Conservation (phyloP, 2,797 vertebrate genomes). For the Enteromius argenteus region DNA sequence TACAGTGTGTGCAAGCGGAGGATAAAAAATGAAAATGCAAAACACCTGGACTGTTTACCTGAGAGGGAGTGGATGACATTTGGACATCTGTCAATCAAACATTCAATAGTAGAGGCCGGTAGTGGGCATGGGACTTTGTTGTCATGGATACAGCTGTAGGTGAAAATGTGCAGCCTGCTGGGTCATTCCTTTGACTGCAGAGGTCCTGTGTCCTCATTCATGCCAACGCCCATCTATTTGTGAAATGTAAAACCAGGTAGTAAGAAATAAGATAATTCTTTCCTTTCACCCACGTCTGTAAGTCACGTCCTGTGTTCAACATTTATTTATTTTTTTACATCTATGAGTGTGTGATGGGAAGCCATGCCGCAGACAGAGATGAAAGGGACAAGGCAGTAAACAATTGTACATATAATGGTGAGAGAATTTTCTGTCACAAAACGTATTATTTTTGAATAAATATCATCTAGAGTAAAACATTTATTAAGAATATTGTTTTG, state of each 20-base stretch:
- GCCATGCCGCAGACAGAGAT: neutral
- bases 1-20: neutral
- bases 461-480: conserved; percentile 5
- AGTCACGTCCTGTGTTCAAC: neutral
- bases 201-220: conserved; percentile 40
- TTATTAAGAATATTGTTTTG: neutral
- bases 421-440: neutral
- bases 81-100: conserved; percentile 61
- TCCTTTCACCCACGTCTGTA: conserved; percentile 18
- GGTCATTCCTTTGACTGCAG: conserved; percentile 50
- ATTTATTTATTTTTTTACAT: neutral
- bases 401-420: neutral
- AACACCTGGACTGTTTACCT: conserved; percentile 45
- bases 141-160: conserved; percentile 54
- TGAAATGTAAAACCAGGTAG: conserved; percentile 48
- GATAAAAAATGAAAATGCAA: conserved; percentile 27
- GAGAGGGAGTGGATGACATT: conserved; percentile 50
- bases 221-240: conserved; percentile 48
- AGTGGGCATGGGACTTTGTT: conserved; percentile 44
- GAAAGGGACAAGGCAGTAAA: neutral
- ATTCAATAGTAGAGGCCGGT: conserved; percentile 48
- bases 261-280: conserved; percentile 30
- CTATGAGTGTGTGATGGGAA: neutral
- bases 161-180: conserved; percentile 55
- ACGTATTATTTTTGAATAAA: neutral